A percentile compares a stretch with the other conserved stretches of the same genome.
Evolutionary conservation across 2,888 invertebrate species (phyloP).

Genomic region (Caenorhabditis uteleia): DNA sequence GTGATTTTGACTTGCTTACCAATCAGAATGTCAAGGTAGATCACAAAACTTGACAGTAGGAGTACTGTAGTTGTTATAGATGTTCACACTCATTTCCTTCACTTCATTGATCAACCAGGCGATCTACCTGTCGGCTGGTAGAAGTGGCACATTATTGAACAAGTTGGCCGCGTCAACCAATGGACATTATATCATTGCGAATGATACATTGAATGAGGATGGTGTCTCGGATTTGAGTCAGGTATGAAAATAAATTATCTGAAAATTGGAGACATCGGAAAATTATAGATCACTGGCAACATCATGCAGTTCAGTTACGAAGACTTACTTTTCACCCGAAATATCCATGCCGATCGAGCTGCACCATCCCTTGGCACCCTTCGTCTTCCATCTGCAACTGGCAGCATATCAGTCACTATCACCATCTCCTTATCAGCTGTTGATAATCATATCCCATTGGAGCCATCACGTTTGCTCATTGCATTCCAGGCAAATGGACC

Average conservation of each 20-base stretch:
- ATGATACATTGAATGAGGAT: slow-evolving; percentile 9
- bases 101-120: not conserved
- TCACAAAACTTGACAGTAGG: not conserved
- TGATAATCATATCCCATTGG: too few species aligned
- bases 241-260: not conserved
- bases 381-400: too few species aligned
- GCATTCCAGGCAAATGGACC: too few species aligned
- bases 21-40: slow-evolving; percentile 3
- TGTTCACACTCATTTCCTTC: slow-evolving; percentile 4
- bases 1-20: not conserved
- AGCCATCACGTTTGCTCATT: too few species aligned
- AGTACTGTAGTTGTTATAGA: not conserved
- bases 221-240: slow-evolving; percentile 13
- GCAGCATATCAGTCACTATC: too few species aligned
- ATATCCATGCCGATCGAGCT: too few species aligned
- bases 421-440: too few species aligned
- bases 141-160: slow-evolving; percentile 14
- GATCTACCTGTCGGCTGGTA: not conserved
- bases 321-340: too few species aligned
- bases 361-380: too few species aligned
- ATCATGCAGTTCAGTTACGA: too few species aligned
- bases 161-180: slow-evolving; percentile 21
- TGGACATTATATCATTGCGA: slow-evolving; percentile 25
- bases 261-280: too few species aligned
- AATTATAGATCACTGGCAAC: too few species aligned